Percentiles rank a stretch among this genome's conserved stretches.
These are phyloP conservation scores for Crossaster papposus DNA, from an alignment of 53 echinoderm and acorn worm genomes.

Conservation along the genomic window DNA sequence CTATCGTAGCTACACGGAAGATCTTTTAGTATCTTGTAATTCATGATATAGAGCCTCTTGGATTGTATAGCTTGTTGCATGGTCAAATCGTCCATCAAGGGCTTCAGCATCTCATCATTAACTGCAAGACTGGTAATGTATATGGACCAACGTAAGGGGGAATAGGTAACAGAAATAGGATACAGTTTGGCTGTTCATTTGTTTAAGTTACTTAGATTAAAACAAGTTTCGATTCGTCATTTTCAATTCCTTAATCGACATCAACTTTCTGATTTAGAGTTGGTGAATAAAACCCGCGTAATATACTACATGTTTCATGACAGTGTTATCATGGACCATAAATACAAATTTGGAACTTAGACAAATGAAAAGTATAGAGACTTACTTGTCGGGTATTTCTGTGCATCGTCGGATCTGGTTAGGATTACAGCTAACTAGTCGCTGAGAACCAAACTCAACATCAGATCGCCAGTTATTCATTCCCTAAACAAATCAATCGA, in stretches of 20 bases:
- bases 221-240: too few species aligned
- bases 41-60: constrained; percentile 79
- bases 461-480: constrained; percentile 85
- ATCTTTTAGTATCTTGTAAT: constrained; percentile 77
- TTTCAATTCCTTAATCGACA: too few species aligned
- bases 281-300: too few species aligned
- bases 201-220: too few species aligned
- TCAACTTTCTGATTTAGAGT: too few species aligned
- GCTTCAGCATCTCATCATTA: constrained; percentile 54
- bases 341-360: not conserved
- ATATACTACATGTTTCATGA: not conserved
- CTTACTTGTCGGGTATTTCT: constrained; percentile 86
- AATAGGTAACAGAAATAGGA: not conserved
- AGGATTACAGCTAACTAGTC: constrained; percentile 84
- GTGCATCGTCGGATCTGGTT: constrained; percentile 74
- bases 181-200: too few species aligned
- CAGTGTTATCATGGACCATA: not conserved
- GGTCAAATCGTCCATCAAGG: constrained; percentile 65
- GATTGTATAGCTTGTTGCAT: constrained; percentile 67
- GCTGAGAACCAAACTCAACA: constrained; percentile 76
- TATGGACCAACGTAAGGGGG: not conserved
- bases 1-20: constrained; percentile 57
- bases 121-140: constrained; percentile 53
- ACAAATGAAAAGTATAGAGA: not conserved
- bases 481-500: constrained; percentile 43